These are phyloP conservation scores for Antheraea mylitta DNA, from an alignment of 1,140 invertebrate genomes.

Conservation along the genomic window DNA sequence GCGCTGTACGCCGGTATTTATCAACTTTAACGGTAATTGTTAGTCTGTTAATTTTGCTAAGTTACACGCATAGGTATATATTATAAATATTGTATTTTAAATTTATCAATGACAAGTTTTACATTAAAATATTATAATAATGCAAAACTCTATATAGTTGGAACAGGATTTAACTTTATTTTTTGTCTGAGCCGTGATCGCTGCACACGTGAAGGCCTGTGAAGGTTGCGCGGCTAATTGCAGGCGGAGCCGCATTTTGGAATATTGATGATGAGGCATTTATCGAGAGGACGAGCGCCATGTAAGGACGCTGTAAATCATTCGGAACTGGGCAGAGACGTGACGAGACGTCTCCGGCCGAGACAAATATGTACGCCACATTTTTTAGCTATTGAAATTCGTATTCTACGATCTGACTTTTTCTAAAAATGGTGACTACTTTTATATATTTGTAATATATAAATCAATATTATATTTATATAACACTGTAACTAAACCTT, in stretches of 20 bases:
- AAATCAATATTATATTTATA: too few relatives aligned
- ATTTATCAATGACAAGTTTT: not conserved
- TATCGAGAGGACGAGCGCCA: slow-evolving; percentile 70
- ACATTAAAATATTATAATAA: slow-evolving; percentile 27
- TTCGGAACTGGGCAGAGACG: slow-evolving; percentile 60
- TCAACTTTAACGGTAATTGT: slow-evolving; percentile 37
- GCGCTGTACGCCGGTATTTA: slow-evolving; percentile 32
- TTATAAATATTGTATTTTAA: slow-evolving; percentile 2
- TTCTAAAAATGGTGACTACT: slow-evolving; percentile 19
- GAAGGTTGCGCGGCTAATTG: slow-evolving; percentile 74
- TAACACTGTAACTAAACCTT: too few relatives aligned
- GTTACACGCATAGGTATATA: not conserved
- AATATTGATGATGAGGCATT: slow-evolving; percentile 77
- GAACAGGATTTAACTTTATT: slow-evolving; percentile 60
- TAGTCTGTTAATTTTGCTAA: slow-evolving; percentile 23
- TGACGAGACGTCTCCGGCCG: slow-evolving; percentile 67
- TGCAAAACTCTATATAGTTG: slow-evolving; percentile 45
- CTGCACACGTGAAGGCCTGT: slow-evolving; percentile 59
- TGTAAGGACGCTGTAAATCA: slow-evolving; percentile 74
- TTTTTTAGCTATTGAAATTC: slow-evolving; percentile 67
- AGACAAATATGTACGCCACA: slow-evolving; percentile 67
- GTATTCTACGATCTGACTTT: slow-evolving; percentile 25
- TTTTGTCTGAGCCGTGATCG: slow-evolving; percentile 59
- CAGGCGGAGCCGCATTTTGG: slow-evolving; percentile 71
- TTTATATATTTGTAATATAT: slow-evolving; percentile 20